phyloP scores from a whole-genome alignment of 2,888 invertebrate genomes.

The Aleiodes leptofemur region DNA sequence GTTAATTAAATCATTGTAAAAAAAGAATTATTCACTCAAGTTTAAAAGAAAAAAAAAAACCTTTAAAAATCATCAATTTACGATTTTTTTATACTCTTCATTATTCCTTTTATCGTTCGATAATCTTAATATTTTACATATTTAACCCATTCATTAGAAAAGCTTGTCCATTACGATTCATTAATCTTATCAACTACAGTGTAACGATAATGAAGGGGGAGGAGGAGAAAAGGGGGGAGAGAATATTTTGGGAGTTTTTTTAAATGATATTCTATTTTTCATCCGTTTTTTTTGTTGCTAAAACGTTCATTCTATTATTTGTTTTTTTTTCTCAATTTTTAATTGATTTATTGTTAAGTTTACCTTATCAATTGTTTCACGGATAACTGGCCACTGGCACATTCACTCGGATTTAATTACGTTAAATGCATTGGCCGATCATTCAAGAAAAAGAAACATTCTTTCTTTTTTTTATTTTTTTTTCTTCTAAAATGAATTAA shows the following conservation, averaged over 20 bases:
- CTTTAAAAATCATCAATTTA: slow-evolving; percentile 8
- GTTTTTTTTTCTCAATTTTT: background rate
- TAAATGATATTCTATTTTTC: background rate
- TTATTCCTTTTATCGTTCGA: slow-evolving; percentile 50
- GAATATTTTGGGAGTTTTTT: slow-evolving; percentile 25
- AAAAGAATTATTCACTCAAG: slow-evolving; percentile 3
- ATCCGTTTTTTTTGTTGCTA: background rate
- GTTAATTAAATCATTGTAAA: slow-evolving; percentile 72
- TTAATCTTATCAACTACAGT: slow-evolving; percentile 60
- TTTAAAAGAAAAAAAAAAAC: slow-evolving; percentile 42
- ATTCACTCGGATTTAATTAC: slow-evolving; percentile 11
- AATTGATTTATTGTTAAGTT: slow-evolving; percentile 14
- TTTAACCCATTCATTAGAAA: slow-evolving; percentile 68
- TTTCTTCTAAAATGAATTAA: background rate
- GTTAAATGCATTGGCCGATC: background rate
- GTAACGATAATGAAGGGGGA: slow-evolving; percentile 55
- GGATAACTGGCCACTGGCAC: background rate
- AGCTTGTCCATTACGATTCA: slow-evolving; percentile 70
- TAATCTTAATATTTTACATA: slow-evolving; percentile 66
- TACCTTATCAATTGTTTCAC: slow-evolving; percentile 13
- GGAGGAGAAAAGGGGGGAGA: slow-evolving; percentile 40
- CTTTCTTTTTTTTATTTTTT: background rate
- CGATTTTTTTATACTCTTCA: slow-evolving; percentile 33
- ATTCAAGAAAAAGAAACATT: background rate
- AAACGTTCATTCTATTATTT: no score